Conservation (phyloP, 2,797 vertebrate species). For the Gymnodraco acuticeps region DNA sequence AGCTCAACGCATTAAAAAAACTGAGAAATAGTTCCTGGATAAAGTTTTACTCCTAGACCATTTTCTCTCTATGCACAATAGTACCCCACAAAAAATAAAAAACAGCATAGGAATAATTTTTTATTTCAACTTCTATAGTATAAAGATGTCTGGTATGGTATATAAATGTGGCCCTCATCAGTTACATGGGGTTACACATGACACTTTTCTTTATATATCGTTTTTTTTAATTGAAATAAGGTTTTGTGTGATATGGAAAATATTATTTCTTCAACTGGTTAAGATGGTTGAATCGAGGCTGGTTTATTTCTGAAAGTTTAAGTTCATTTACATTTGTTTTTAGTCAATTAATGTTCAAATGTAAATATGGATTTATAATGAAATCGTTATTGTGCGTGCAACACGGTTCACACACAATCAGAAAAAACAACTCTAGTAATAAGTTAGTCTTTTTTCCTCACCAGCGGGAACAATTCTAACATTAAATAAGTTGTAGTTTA, state of each 20-base stretch:
- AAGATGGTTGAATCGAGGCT: neutral
- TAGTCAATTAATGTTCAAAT: neutral
- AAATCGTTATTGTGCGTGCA: neutral
- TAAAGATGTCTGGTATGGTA: too few relatives aligned
- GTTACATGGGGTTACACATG: neutral
- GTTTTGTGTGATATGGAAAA: neutral
- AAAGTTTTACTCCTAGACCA: slow-evolving; percentile 38
- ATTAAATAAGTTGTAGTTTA: neutral
- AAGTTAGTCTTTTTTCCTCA: too few relatives aligned
- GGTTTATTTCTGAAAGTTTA: neutral
- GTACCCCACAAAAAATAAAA: neutral
- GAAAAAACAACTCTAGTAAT: neutral
- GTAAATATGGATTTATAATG: neutral
- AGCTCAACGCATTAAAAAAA: slow-evolving; percentile 53
- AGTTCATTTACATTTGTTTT: slow-evolving; percentile 1
- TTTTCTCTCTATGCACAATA: slow-evolving; percentile 14
- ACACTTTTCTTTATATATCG: neutral
- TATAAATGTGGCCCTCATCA: neutral
- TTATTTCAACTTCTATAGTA: neutral
- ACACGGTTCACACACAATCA: neutral
- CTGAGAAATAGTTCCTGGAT: slow-evolving; percentile 52
- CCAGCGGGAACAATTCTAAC: neutral
- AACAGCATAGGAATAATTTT: neutral
- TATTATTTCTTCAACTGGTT: neutral
- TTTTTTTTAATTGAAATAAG: too few relatives aligned